Conservation (phyloP, 2,797 vertebrate genomes). For the Squalus acanthias region DNA sequence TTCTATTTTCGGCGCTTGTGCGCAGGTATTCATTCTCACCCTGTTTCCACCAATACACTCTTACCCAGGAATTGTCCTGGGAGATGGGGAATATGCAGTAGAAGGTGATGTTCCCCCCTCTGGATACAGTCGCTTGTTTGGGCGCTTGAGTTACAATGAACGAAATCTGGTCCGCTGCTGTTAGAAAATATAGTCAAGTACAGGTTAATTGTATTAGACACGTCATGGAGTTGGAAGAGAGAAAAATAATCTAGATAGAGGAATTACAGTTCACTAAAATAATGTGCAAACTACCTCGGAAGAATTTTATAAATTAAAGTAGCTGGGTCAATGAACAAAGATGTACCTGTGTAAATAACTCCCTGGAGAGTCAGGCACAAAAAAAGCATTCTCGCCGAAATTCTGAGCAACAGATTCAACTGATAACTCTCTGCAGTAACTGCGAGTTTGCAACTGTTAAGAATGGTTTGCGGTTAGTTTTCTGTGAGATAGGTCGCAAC, state of each 20-base stretch:
- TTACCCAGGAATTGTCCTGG: background rate
- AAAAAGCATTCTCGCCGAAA: background rate
- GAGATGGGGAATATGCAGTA: background rate
- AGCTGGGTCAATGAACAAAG: background rate
- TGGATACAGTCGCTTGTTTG: background rate
- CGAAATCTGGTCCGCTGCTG: background rate
- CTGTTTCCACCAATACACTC: background rate
- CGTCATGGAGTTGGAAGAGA: background rate
- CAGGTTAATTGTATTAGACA: background rate
- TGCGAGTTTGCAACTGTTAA: background rate
- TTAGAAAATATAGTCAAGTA: background rate
- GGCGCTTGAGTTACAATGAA: background rate
- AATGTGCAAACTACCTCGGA: background rate
- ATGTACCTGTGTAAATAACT: background rate
- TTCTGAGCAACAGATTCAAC: background rate
- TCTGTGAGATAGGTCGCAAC: background rate
- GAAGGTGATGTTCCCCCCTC: background rate
- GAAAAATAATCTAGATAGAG: background rate
- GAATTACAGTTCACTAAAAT: background rate
- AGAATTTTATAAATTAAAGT: background rate
- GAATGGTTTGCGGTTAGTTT: background rate
- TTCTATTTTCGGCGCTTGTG: background rate
- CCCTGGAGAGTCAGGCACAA: background rate
- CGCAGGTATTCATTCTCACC: background rate
- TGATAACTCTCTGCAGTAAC: background rate